Percentiles rank a stretch among this genome's conserved stretches.
Conservation (phyloP, 2,888 invertebrate genomes). For the Rhagophthalmus giganteus region DNA sequence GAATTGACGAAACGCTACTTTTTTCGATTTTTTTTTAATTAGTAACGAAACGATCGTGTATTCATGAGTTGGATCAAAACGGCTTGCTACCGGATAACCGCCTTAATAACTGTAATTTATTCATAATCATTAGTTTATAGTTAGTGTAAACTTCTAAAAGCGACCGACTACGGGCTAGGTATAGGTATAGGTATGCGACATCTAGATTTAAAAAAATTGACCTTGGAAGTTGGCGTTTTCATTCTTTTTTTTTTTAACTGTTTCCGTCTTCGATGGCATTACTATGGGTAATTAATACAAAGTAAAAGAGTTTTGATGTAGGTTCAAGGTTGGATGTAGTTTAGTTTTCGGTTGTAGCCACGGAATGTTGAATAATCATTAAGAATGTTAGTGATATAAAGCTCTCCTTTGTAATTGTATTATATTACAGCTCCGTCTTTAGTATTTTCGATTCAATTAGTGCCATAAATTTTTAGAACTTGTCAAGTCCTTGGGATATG, state of each 20-base stretch:
- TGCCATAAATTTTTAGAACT: conserved; percentile 14
- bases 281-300: no score
- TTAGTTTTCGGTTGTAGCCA: conserved; percentile 11
- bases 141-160: conserved; percentile 3
- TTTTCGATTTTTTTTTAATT: no score
- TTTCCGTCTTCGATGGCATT: no score
- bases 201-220: no score
- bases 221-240: conserved; percentile 4
- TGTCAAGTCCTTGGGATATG: no score
- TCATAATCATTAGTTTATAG: conserved; percentile 22
- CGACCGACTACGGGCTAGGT: conserved; percentile 2
- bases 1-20: no score
- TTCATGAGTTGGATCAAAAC: neutral
- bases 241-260: no score
- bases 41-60: no score
- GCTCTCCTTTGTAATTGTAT: conserved; percentile 21
- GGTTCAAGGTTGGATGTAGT: conserved; percentile 18
- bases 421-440: conserved; percentile 21
- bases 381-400: conserved; percentile 21
- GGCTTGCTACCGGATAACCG: conserved; percentile 14
- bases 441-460: conserved; percentile 19
- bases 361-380: conserved; percentile 24
- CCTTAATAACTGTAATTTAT: conserved; percentile 25
- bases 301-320: conserved; percentile 13
- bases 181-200: neutral